Evolutionary conservation across 2,888 invertebrate species (phyloP).

Genomic region (Thelaira solivaga): DNA sequence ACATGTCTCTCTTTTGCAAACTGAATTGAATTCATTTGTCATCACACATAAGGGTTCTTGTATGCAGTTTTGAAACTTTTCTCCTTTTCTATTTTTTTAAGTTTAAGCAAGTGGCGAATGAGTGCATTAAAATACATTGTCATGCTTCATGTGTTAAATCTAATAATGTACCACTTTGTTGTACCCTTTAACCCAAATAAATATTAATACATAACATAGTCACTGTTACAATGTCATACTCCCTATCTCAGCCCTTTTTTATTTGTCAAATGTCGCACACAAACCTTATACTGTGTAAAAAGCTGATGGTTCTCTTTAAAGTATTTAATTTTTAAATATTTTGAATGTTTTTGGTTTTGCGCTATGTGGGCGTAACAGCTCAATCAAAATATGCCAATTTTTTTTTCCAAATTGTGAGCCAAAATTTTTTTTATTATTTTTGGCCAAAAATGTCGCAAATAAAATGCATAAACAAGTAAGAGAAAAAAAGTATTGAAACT

Average conservation of each 20-base stretch:
- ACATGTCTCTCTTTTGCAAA: background rate
- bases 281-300: background rate
- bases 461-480: conserved; percentile 17
- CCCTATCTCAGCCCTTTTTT: conserved; percentile 12
- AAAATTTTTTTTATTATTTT: background rate
- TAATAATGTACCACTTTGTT: conserved; percentile 38
- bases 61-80: background rate
- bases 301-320: background rate
- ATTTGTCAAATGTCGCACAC: conserved; percentile 15
- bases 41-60: conserved; percentile 15
- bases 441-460: conserved; percentile 5
- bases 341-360: background rate
- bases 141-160: conserved; percentile 44
- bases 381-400: conserved; percentile 31
- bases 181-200: conserved; percentile 42
- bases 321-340: too few species aligned
- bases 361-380: background rate
- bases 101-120: conserved; percentile 29
- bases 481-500: background rate
- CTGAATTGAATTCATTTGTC: conserved; percentile 5
- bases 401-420: background rate
- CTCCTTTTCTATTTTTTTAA: background rate
- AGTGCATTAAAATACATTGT: conserved; percentile 39
- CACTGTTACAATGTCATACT: conserved; percentile 11
- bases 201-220: too few species aligned